Evolutionary conservation across 1,140 invertebrate species (phyloP).

Genomic region (Arctopsyche grandis): DNA sequence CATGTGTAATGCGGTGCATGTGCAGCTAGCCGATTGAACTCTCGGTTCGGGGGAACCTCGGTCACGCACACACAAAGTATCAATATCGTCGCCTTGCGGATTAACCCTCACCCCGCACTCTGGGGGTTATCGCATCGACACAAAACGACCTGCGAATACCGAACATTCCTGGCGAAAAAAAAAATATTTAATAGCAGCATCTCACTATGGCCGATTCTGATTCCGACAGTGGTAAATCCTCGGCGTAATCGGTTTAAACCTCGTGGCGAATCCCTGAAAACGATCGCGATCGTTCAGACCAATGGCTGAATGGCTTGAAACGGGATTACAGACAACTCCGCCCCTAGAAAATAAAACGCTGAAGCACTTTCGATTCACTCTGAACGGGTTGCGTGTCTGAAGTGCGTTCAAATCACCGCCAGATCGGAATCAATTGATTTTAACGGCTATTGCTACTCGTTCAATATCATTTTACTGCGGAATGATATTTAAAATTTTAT

Average conservation of each 20-base stretch:
- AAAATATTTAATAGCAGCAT: neutral
- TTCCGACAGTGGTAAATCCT: too few relatives aligned
- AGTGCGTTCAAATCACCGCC: conserved; percentile 5
- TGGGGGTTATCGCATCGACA: conserved; percentile 33
- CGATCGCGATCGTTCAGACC: conserved; percentile 1
- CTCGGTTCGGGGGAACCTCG: neutral
- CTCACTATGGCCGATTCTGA: too few relatives aligned
- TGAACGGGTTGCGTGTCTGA: conserved; percentile 5
- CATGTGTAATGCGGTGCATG: conserved; percentile 46
- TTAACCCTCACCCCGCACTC: conserved; percentile 34
- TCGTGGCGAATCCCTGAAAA: neutral
- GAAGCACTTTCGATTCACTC: neutral
- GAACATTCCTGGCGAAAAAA: neutral
- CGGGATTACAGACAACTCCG: conserved; percentile 28
- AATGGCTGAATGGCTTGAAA: conserved; percentile 11
- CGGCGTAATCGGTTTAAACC: neutral
- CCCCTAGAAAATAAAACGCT: neutral
- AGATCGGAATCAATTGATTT: neutral
- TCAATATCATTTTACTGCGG: neutral
- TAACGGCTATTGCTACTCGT: neutral
- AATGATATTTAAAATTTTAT: neutral
- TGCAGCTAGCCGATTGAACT: conserved; percentile 39
- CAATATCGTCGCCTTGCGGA: conserved; percentile 46
- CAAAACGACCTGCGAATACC: neutral
- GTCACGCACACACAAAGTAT: conserved; percentile 47